phyloP scores from a whole-genome alignment of 2,113 vertebrate species.

The Hippocampus comes region DNA sequence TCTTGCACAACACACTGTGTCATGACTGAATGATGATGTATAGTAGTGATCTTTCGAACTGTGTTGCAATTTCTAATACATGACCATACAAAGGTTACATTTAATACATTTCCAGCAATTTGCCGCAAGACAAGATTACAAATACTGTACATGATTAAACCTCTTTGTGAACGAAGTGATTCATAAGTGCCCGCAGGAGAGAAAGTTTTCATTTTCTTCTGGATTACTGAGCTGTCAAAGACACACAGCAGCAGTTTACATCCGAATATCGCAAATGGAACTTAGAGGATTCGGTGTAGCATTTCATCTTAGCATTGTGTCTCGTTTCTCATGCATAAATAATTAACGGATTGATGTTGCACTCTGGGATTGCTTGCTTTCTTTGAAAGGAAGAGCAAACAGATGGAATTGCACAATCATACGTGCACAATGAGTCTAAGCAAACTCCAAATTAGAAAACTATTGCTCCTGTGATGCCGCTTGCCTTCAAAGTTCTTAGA shows the following conservation, averaged over 20 bases:
- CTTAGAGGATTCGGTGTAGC: slow-evolving; percentile 19
- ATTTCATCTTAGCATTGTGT: slow-evolving; percentile 14
- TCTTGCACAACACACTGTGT: neutral
- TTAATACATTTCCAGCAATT: slow-evolving; percentile 50
- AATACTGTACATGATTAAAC: slow-evolving; percentile 48
- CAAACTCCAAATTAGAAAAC: too few relatives aligned
- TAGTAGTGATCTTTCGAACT: neutral
- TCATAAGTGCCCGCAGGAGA: slow-evolving; percentile 32
- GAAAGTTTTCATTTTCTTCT: slow-evolving; percentile 27
- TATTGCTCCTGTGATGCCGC: too few relatives aligned
- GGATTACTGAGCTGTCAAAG: slow-evolving; percentile 38
- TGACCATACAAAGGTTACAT: slow-evolving; percentile 28
- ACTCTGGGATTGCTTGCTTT: slow-evolving; percentile 1
- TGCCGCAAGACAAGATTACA: slow-evolving; percentile 45
- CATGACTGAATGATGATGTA: slow-evolving; percentile 22
- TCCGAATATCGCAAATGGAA: slow-evolving; percentile 15
- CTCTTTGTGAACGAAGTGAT: slow-evolving; percentile 54
- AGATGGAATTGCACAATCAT: too few relatives aligned
- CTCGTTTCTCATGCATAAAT: slow-evolving; percentile 24
- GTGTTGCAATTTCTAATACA: slow-evolving; percentile 17
- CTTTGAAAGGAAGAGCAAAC: too few relatives aligned
- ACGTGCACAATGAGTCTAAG: too few relatives aligned
- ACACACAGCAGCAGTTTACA: slow-evolving; percentile 29
- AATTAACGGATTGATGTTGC: neutral
- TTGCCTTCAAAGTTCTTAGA: too few relatives aligned